A percentile compares a stretch with the other conserved stretches of the same genome.
Evolutionary conservation across 2,113 vertebrate genomes (phyloP).

Genomic region (Notothenia rossii): DNA sequence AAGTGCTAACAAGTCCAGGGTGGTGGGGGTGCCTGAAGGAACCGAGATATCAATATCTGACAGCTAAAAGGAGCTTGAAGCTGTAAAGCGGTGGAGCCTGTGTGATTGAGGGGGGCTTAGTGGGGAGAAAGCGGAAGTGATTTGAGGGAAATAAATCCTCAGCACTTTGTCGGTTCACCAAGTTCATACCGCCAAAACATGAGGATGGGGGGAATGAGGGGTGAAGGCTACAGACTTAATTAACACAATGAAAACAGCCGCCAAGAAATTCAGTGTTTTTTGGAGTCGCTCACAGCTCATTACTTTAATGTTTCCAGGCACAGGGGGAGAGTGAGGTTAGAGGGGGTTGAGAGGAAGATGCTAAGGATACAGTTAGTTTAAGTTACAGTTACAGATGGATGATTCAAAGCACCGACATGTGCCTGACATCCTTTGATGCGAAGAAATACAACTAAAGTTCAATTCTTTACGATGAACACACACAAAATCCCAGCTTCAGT

Average conservation of each 20-base stretch:
- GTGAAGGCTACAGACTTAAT: slow-evolving; percentile 71
- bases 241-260: slow-evolving; percentile 75
- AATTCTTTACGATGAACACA: slow-evolving; percentile 17
- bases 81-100: slow-evolving; percentile 52
- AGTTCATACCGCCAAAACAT: slow-evolving; percentile 73
- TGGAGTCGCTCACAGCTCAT: slow-evolving; percentile 69
- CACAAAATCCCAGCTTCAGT: slow-evolving; percentile 26
- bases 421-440: background rate
- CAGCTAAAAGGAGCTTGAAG: slow-evolving; percentile 49
- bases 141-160: slow-evolving; percentile 72
- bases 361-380: slow-evolving; percentile 37
- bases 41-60: slow-evolving; percentile 57
- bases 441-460: background rate
- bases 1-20: slow-evolving; percentile 46
- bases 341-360: slow-evolving; percentile 32
- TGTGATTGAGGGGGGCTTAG: slow-evolving; percentile 56
- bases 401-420: slow-evolving; percentile 22
- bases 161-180: slow-evolving; percentile 66
- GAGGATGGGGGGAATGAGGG: slow-evolving; percentile 36
- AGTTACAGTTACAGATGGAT: slow-evolving; percentile 37
- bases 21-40: slow-evolving; percentile 9
- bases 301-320: slow-evolving; percentile 72
- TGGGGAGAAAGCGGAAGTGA: slow-evolving; percentile 67
- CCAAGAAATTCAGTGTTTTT: slow-evolving; percentile 71
- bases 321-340: slow-evolving; percentile 16